These are phyloP conservation scores for Argentina silus DNA, from an alignment of 2,797 vertebrate genomes.

Conservation along the genomic window DNA sequence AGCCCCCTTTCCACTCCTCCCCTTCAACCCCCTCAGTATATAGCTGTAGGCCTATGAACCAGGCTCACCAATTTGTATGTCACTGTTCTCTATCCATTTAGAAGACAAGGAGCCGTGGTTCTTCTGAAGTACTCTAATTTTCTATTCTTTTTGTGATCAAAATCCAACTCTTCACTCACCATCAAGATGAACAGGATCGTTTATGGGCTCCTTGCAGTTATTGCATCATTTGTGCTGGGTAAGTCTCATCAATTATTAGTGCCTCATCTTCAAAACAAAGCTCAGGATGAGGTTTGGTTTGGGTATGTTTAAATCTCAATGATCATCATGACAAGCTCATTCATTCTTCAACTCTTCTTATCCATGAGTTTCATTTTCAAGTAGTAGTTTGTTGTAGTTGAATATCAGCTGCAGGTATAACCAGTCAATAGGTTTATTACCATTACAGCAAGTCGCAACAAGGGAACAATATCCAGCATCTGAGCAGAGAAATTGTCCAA, in stretches of 20 bases:
- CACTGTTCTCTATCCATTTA: not conserved
- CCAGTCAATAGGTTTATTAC: no score
- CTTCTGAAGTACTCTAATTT: not conserved
- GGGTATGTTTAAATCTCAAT: no score
- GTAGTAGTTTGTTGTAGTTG: no score
- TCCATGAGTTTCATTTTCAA: no score
- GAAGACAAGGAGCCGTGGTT: not conserved
- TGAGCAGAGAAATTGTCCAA: no score
- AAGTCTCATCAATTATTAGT: conserved; percentile 38
- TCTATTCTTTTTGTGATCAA: conserved; percentile 6
- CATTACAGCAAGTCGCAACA: no score
- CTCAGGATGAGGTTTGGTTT: not conserved
- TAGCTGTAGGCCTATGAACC: conserved; percentile 15
- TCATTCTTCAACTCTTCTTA: no score
- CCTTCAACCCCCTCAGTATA: conserved; percentile 43
- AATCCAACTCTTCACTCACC: conserved; percentile 8
- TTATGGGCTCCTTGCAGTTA: conserved; percentile 49
- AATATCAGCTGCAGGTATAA: no score
- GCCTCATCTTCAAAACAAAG: not conserved
- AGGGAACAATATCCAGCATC: no score
- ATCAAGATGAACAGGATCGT: conserved; percentile 65
- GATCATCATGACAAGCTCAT: no score
- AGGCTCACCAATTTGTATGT: not conserved
- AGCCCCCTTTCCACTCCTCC: conserved; percentile 10
- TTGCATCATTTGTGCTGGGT: conserved; percentile 68